Base-by-base conservation (phyloP, 35 echinoderm and acorn worm genomes). In the Strongylocentrotus purpuratus region DNA sequence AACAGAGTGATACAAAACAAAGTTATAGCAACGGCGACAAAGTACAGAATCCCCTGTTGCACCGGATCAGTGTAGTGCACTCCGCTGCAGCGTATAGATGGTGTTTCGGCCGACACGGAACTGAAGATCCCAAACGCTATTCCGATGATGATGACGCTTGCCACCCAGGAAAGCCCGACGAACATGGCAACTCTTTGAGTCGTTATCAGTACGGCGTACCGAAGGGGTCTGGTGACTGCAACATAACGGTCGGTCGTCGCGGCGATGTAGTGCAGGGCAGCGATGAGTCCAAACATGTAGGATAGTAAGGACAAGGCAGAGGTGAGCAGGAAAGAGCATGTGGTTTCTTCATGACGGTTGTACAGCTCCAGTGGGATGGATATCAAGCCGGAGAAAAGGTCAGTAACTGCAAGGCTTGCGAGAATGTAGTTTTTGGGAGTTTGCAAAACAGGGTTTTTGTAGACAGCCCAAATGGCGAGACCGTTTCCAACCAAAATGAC, bases 381-480 rank as follows among this genome's bases (percentile, higher is more conserved):
- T 41, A 89, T 25, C 9, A 33, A 46, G 5, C 87, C 87, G 12
- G 87, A 41, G 32, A 89, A 31, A 15, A 89, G 20, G 87, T 89
- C 32, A 33, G n/a, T 89, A 5, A 41, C 87, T 33, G 87, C 87
- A 35, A 89, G 87, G 45, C 87, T 89, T 5, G 32, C 14, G 0
- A 89, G 33, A 20, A 89, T 89, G 87, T 45, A 89, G 45, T 89
- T 89, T 13, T 31, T 89, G 9, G 87, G 87, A 33, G 87, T 89
- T 18, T 46, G 87, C 87, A 89, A 89, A 41, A 33, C 4, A 89
- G 87, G 87, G 45, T 89, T 18, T 41, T 89, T 89, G 87, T 89
- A 89, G 45, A 89, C 45, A 18, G 87, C 87, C 33, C 32, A 41
- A 46, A 89, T 89, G 18, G 20, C 87, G 2, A 89, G 32, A 18